Base-by-base conservation (phyloP, 1,140 invertebrate genomes). In the Bombus cullumanus region DNA sequence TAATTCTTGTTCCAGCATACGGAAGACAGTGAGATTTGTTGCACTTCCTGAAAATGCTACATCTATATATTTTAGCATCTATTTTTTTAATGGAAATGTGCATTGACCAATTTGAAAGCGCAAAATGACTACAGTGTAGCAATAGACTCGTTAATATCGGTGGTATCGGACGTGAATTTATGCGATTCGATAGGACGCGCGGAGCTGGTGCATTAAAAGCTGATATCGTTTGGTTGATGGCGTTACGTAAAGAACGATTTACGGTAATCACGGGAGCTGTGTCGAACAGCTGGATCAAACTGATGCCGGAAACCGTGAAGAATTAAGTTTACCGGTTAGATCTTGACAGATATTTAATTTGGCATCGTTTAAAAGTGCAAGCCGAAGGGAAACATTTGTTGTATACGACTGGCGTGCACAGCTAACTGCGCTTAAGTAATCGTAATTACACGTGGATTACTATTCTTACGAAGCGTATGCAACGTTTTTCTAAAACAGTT, bases 241-340 rank as follows among this genome's bases (percentile, higher is more conserved):
- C 25, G 62, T 83, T 83, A 66, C 28, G 73, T 57, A 83, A 83
- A 37, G 53, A 69, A 59, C 57, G 74, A 83, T 83, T 83, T 78
- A 83, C 74, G 43, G 47, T 78, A 83, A 83, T 83, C 59, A 39
- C 64, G 62, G 34, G 31, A 31, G 10, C 68, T n/a, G 31, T 18
- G 31, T 28, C 53, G 25, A 59, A 57, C 8, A 53, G 75, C 37
- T 69, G 41, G 41, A 37, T 47, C 73, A 9, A n/a, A 15, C 13
- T 10, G 41, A 34, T 68, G 62, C 73, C 62, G 81, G 81, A 77
- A 83, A 77, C 73, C n/a, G 1, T 18, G 3, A 57, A 22, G 62
- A 39, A 9, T 8, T 8, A 62, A 68, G 66, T 34, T 18, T 53
- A 53, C 47, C 39, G 10, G 12, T 4, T 41, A 13, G 28, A 25